Conservation (phyloP, 2,888 invertebrate species). For the Ecliptopera silaceata region DNA sequence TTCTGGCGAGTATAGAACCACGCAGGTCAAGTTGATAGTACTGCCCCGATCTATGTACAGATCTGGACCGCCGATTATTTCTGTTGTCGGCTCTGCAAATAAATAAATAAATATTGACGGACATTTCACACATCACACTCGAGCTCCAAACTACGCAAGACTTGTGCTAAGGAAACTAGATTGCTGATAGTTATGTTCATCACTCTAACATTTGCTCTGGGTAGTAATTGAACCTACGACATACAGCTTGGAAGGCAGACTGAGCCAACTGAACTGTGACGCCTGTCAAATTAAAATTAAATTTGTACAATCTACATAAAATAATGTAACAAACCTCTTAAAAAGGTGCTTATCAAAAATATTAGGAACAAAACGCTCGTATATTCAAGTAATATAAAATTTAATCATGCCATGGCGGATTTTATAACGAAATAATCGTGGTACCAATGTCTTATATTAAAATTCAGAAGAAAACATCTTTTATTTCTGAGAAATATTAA, state of each 20-base stretch:
- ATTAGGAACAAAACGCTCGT: slow-evolving; percentile 11
- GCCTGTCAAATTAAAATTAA: background rate
- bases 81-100: slow-evolving; percentile 94
- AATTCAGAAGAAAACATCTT: slow-evolving; percentile 22
- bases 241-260: no score
- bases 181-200: no score
- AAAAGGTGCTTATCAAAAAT: slow-evolving; percentile 10
- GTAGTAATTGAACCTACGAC: no score
- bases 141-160: no score
- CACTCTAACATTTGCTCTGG: no score
- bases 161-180: no score
- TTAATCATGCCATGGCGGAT: slow-evolving; percentile 20
- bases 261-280: no score
- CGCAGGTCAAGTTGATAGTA: slow-evolving; percentile 96
- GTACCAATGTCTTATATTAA: slow-evolving; percentile 22
- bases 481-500: slow-evolving; percentile 19
- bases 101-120: no score
- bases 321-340: background rate
- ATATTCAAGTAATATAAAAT: slow-evolving; percentile 19
- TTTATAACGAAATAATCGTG: slow-evolving; percentile 23
- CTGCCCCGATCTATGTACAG: slow-evolving; percentile 96
- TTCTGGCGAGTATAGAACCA: slow-evolving; percentile 95
- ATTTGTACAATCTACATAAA: slow-evolving; percentile 1
- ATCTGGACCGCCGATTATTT: slow-evolving; percentile 95
- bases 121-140: no score